Percentiles rank a stretch among this genome's conserved stretches.
Conservation (phyloP, 1,140 invertebrate genomes). For the Drepana arcuata region DNA sequence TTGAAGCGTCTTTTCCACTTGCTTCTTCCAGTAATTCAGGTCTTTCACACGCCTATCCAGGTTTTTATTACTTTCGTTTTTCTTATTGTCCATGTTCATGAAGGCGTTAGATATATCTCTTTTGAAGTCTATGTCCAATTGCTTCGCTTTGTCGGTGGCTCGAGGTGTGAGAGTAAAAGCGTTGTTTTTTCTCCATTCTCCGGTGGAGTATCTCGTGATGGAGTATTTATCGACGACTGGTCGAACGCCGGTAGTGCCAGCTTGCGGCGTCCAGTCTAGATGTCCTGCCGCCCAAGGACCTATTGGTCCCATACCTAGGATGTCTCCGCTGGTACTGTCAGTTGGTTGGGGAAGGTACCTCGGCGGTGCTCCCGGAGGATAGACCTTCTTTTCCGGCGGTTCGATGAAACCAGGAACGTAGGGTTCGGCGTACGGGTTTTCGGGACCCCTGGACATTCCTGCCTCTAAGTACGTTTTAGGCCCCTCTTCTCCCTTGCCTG, state of each 20-base stretch:
- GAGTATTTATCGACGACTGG: slow-evolving; percentile 84
- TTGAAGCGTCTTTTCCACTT: slow-evolving; percentile 75
- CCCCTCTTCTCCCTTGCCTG: background rate
- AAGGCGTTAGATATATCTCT: slow-evolving; percentile 58
- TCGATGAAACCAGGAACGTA: slow-evolving; percentile 48
- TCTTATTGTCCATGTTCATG: slow-evolving; percentile 73
- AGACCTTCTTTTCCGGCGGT: slow-evolving; percentile 38
- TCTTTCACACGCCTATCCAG: slow-evolving; percentile 74
- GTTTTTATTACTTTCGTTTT: slow-evolving; percentile 74
- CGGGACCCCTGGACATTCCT: slow-evolving; percentile 10
- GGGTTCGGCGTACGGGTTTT: slow-evolving; percentile 25
- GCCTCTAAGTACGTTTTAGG: slow-evolving; percentile 17
- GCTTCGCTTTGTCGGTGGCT: slow-evolving; percentile 42
- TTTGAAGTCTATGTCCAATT: slow-evolving; percentile 29
- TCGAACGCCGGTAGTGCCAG: slow-evolving; percentile 78
- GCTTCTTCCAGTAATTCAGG: slow-evolving; percentile 77
- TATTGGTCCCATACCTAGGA: slow-evolving; percentile 54
- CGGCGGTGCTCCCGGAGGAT: slow-evolving; percentile 44
- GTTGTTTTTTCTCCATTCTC: slow-evolving; percentile 79
- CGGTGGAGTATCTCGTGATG: slow-evolving; percentile 78
- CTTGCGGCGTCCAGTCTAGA: slow-evolving; percentile 78
- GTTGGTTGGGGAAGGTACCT: slow-evolving; percentile 51
- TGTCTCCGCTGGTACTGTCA: slow-evolving; percentile 53
- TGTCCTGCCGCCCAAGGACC: slow-evolving; percentile 82
- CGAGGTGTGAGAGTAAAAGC: slow-evolving; percentile 35